Conservation (phyloP, 2,113 vertebrate genomes). For the Leuciscus idus region DNA sequence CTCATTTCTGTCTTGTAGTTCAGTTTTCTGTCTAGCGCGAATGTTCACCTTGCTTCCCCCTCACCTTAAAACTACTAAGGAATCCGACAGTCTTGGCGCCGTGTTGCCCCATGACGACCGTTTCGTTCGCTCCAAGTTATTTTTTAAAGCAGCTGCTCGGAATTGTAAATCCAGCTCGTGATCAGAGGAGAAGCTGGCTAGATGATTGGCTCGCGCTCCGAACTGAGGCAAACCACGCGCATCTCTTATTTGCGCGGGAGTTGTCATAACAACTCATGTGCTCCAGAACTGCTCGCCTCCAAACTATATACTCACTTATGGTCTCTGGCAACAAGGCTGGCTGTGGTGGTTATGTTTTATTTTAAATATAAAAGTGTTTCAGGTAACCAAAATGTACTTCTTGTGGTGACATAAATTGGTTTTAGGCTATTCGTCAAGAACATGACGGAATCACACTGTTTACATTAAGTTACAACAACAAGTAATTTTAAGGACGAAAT, state of each 20-base stretch:
- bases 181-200: neutral
- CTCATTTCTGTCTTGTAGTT: neutral
- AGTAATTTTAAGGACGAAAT: too few relatives aligned
- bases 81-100: neutral
- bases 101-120: conserved; percentile 35
- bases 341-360: too few relatives aligned
- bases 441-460: neutral
- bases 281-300: neutral
- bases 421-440: neutral
- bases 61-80: neutral
- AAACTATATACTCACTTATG: neutral
- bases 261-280: conserved; percentile 23
- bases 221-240: conserved; percentile 1
- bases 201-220: conserved; percentile 24
- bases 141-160: conserved; percentile 19
- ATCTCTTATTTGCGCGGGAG: conserved; percentile 14
- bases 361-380: too few relatives aligned
- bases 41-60: conserved; percentile 22
- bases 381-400: neutral
- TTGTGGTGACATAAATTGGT: neutral
- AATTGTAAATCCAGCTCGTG: conserved; percentile 36
- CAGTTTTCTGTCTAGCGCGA: neutral
- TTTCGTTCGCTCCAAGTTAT: conserved; percentile 19
- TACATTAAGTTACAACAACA: neutral
- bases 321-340: too few relatives aligned